A percentile compares a stretch with the other conserved stretches of the same genome.
Evolutionary conservation across 2,797 vertebrate species (phyloP).

Genomic region (Pangasius mekongensis): DNA sequence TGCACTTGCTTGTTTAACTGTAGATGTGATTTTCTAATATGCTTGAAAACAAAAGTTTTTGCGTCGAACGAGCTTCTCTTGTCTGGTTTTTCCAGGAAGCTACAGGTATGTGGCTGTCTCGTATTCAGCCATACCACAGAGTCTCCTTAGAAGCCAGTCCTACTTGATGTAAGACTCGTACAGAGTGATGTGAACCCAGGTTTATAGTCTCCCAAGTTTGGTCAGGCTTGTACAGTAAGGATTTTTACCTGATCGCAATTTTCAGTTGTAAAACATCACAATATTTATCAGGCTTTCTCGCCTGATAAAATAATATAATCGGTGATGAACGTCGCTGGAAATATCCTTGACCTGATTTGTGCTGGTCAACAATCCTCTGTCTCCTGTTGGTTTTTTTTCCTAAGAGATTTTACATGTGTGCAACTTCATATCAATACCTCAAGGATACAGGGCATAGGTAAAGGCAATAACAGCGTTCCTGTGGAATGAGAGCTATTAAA

Average conservation of each 20-base stretch:
- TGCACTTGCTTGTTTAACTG: neutral
- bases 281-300: neutral
- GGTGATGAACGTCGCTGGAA: neutral
- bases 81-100: neutral
- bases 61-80: neutral
- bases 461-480: neutral
- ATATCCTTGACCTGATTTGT: neutral
- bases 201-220: neutral
- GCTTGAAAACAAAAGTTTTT: neutral
- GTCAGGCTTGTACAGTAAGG: neutral
- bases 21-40: neutral
- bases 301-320: neutral
- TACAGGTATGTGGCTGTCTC: neutral
- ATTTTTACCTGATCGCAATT: neutral
- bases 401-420: neutral
- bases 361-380: neutral
- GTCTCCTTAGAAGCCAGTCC: neutral
- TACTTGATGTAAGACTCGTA: constrained; percentile 17
- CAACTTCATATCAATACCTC: neutral
- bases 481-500: neutral
- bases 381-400: neutral
- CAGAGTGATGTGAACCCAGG: neutral
- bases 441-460: neutral
- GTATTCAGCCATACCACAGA: neutral
- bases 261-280: neutral